Percentiles rank a stretch among this genome's conserved stretches.
phyloP scores from a whole-genome alignment of 2,797 vertebrate species.

The Poeciliopsis infans region DNA sequence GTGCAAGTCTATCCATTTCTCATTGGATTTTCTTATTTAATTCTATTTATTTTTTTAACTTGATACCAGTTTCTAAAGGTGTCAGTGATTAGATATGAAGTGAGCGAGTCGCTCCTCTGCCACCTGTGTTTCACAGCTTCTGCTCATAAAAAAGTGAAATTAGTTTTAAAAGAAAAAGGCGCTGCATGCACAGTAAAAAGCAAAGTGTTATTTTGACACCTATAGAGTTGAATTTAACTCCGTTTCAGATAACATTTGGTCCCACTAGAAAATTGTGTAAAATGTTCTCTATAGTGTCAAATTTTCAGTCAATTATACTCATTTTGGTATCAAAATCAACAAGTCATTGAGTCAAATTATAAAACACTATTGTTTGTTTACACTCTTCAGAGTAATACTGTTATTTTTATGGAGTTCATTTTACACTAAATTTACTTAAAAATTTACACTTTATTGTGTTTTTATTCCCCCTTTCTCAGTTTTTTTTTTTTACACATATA shows the following conservation, averaged over 20 bases:
- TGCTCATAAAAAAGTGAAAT: constrained; percentile 1
- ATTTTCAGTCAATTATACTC: no score
- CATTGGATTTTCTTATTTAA: constrained; percentile 8
- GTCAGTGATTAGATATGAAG: constrained; percentile 34
- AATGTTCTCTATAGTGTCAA: not conserved
- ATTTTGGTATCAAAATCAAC: no score
- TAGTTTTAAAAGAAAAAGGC: not conserved
- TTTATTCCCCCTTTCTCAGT: not conserved
- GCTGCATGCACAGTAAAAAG: not conserved
- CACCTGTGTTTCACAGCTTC: constrained; percentile 60
- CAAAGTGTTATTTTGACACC: not conserved
- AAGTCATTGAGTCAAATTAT: no score
- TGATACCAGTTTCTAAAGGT: constrained; percentile 28
- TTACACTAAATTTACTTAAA: not conserved
- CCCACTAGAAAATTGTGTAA: not conserved
- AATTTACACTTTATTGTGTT: not conserved
- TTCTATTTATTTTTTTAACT: not conserved
- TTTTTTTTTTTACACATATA: not conserved
- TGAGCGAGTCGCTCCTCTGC: constrained; percentile 57
- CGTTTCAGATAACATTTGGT: not conserved
- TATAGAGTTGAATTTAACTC: not conserved
- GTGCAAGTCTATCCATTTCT: constrained; percentile 29
- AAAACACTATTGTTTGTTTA: no score
- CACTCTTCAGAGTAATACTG: not conserved
- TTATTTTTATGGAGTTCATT: not conserved